Percentiles rank a stretch among this genome's conserved stretches.
phyloP scores from a whole-genome alignment of 2,113 vertebrate genomes.

The Paedocypris sp. region DNA sequence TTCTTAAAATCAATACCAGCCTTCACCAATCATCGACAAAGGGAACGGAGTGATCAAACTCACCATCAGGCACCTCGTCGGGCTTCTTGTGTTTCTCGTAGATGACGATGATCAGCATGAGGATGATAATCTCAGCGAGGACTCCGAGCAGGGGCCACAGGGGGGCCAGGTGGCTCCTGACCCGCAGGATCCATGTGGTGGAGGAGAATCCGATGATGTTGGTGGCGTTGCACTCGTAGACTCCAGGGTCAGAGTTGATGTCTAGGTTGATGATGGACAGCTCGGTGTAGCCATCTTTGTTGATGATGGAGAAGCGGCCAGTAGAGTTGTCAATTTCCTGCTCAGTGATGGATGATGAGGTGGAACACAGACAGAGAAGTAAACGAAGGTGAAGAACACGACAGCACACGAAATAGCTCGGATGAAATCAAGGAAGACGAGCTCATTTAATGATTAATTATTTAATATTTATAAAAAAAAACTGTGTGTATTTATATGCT shows the following conservation, averaged over 20 bases:
- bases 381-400: not conserved
- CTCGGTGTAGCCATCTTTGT: conserved; percentile 87
- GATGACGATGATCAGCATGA: conserved; percentile 90
- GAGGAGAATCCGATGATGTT: conserved; percentile 65
- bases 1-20: not conserved
- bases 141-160: conserved; percentile 95
- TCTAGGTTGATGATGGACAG: conserved; percentile 78
- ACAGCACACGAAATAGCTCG: no score
- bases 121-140: conserved; percentile 86
- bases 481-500: no score
- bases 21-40: not conserved
- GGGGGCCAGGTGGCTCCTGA: conserved; percentile 88
- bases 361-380: not conserved
- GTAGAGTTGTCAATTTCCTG: conserved; percentile 79
- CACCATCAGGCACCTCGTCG: conserved; percentile 92
- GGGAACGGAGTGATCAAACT: conserved; percentile 40
- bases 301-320: conserved; percentile 77
- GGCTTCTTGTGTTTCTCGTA: conserved; percentile 98
- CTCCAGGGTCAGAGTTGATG: conserved; percentile 78
- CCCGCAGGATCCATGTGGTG: conserved; percentile 74
- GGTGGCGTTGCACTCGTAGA: conserved; percentile 87
- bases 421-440: no score
- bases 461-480: no score
- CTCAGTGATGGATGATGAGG: not conserved
- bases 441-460: no score